Percentiles rank a stretch among this genome's conserved stretches.
Evolutionary conservation across 2,888 invertebrate genomes (phyloP).

Genomic region (Apeira syringaria): DNA sequence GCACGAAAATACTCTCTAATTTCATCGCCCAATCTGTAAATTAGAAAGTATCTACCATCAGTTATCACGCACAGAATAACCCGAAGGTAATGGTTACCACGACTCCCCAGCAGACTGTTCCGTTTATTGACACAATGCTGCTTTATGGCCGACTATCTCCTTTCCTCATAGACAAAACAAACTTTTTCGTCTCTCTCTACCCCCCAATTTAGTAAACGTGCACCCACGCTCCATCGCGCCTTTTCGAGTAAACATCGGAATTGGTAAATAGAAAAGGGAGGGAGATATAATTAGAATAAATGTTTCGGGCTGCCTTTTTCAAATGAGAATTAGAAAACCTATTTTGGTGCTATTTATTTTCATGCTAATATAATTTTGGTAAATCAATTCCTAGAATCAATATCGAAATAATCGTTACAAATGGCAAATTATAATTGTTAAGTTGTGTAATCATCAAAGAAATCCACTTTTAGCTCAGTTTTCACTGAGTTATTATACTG

Average conservation of each 20-base stretch:
- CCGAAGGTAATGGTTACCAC: slow-evolving; percentile 63
- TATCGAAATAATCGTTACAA: slow-evolving; percentile 3
- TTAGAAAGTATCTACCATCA: slow-evolving; percentile 65
- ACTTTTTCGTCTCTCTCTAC: slow-evolving; percentile 69
- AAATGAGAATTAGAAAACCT: slow-evolving; percentile 31
- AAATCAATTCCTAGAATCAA: slow-evolving; percentile 4
- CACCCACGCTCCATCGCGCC: slow-evolving; percentile 78
- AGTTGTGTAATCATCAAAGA: slow-evolving; percentile 1
- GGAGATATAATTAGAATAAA: slow-evolving; percentile 80
- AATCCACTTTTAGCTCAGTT: neutral
- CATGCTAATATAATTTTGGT: slow-evolving; percentile 10
- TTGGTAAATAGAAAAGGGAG: slow-evolving; percentile 77
- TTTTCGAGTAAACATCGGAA: slow-evolving; percentile 78
- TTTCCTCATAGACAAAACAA: slow-evolving; percentile 55
- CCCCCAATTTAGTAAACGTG: slow-evolving; percentile 74
- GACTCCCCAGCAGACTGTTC: slow-evolving; percentile 57
- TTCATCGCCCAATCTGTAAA: slow-evolving; percentile 45
- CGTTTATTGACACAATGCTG: slow-evolving; percentile 67
- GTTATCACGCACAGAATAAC: slow-evolving; percentile 56
- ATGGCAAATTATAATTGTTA: slow-evolving; percentile 14
- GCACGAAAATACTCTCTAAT: slow-evolving; percentile 24
- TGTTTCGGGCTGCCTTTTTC: slow-evolving; percentile 54
- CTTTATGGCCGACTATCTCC: slow-evolving; percentile 54
- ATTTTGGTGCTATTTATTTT: slow-evolving; percentile 11
- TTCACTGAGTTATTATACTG: neutral